Conservation (phyloP, 2,113 vertebrate genomes). For the Oxyruncus cristatus region DNA sequence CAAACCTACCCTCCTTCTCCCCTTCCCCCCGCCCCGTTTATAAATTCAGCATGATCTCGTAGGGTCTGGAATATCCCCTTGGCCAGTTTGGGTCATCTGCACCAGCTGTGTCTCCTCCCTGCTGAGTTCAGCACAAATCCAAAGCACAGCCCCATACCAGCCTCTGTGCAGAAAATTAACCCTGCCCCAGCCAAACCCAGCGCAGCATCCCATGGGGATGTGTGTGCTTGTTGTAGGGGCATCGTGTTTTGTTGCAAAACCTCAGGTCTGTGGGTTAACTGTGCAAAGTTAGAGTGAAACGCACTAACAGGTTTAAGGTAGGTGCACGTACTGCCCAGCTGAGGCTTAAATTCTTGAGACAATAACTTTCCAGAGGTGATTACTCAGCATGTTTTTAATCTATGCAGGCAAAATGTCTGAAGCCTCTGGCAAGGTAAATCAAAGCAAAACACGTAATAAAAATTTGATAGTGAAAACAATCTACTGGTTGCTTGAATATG, state of each 20-base stretch:
- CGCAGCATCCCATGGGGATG: too few relatives aligned
- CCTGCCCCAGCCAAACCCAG: not conserved
- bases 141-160: too few relatives aligned
- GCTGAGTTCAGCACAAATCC: not conserved
- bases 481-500: not conserved
- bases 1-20: too few relatives aligned
- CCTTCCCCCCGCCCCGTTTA: too few relatives aligned
- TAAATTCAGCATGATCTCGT: fast-evolving
- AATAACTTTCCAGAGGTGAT: not conserved
- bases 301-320: fast-evolving
- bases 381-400: not conserved
- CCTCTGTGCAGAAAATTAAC: too few relatives aligned
- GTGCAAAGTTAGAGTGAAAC: fast-evolving
- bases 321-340: too few relatives aligned
- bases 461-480: not conserved
- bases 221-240: fast-evolving
- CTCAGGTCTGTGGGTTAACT: fast-evolving
- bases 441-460: not conserved
- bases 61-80: not conserved
- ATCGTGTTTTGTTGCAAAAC: fast-evolving
- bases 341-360: not conserved
- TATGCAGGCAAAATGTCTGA: not conserved
- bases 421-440: not conserved
- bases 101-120: not conserved
- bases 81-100: not conserved